Evolutionary conservation across 2,888 invertebrate genomes (phyloP), one percentile per base, ranked within the genome.

Genomic region (Agrotis clavis): DNA sequence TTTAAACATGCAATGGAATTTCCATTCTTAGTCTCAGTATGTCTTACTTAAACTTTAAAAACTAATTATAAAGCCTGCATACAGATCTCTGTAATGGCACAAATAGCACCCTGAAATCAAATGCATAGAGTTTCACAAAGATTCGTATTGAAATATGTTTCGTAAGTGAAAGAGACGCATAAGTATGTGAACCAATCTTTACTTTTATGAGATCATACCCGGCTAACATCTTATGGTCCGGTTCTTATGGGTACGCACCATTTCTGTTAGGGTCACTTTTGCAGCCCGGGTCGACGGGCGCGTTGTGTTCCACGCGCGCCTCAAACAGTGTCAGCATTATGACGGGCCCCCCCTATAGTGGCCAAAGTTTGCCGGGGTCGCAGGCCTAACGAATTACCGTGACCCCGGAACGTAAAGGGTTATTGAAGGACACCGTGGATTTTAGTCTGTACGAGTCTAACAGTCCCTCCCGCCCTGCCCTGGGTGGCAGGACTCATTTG

Each of bases 31-130:
- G 71, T 79, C 71, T 77, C 54, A 77, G 57, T 68, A 61, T 71
- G 61, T 62, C 69, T 63, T 66, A 78, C 51, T 67, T 68, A 61
- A 69, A 63, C 2, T 67, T 72, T 60, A 74, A 77, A 74, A 70
- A 68, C 68, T 76, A 84, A 76, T n/a, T 35, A 82, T 82, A 80
- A 85, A 84, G 79, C 79, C 74, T 74, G 77, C 73, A 83, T 76
- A 85, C 87, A 91, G 90, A 90, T 91, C 88, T 89, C 82, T 81
- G 51, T 78, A 88, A 93, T 93, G 93, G 90, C 88, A 88, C 89
- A 64, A 35, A 78, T 71, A 78, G 84, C 76, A 90, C 90, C 89
- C 87, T 81, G 74, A 86, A 85, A 79, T 79, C 71, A 84, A 81
- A 83, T 80, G 73, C 83, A 82, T 71, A 76, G 67, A 71, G 54